A percentile compares a stretch with the other conserved stretches of the same genome.
Conservation (phyloP, 2,888 invertebrate genomes). For the Tachina lurida region DNA sequence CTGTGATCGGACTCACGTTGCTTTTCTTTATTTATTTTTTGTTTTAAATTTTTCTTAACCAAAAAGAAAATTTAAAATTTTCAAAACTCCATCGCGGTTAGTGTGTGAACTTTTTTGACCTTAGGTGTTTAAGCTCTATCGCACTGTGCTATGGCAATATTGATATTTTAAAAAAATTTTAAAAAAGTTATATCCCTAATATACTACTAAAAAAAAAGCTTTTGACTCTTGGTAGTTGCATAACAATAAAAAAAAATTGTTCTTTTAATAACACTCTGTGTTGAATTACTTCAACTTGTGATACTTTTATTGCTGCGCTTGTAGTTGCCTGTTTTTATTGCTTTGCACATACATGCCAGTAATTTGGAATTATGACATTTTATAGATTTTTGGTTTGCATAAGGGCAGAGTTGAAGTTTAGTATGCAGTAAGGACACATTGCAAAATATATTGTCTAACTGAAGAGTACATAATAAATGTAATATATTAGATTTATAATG, state of each 20-base stretch:
- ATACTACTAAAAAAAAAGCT: too few species aligned
- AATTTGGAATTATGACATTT: conserved; percentile 59
- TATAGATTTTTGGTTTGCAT: conserved; percentile 1
- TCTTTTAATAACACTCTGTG: background rate
- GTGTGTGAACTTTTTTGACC: too few species aligned
- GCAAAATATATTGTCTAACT: background rate
- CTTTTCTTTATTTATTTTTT: too few species aligned
- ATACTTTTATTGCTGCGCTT: conserved; percentile 27
- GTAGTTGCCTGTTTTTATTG: conserved; percentile 39
- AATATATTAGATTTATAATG: background rate
- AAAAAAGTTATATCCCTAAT: too few species aligned
- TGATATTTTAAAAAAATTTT: too few species aligned
- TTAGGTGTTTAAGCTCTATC: too few species aligned
- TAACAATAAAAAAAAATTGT: conserved; percentile 6
- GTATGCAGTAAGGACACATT: background rate
- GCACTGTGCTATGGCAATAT: too few species aligned
- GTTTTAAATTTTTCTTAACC: too few species aligned
- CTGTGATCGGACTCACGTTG: too few species aligned
- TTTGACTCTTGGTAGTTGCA: background rate
- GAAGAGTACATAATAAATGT: background rate
- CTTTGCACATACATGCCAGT: conserved; percentile 55
- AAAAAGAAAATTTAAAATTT: too few species aligned
- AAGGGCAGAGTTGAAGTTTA: background rate
- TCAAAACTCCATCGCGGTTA: too few species aligned
- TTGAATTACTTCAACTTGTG: background rate